Evolutionary conservation across 35 echinoderm and acorn worm species (phyloP), one percentile per base, ranked within the genome.

Genomic region (Patiria miniata): DNA sequence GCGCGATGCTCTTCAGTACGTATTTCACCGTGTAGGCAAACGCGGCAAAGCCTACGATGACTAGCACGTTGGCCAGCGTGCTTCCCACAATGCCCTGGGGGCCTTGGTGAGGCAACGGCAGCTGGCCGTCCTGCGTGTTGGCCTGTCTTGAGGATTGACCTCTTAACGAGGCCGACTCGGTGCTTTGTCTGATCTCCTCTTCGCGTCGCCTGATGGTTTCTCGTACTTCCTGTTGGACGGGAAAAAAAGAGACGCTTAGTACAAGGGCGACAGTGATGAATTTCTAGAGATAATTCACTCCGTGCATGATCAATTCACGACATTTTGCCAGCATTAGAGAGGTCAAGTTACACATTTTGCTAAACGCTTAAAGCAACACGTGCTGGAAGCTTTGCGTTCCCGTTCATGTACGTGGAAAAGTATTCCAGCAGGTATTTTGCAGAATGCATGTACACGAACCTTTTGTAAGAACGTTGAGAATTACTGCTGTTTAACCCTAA

Each of bases 1-100:
- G 89, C 39, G 92, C 90, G 68, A 99, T 94, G 68, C 89, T 92
- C 56, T 89, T 88, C 76, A 99, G 77, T 47, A 99, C 96, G 84
- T 99, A 99, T 52, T 99, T 99, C 0, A 99, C 96, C 44, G 96
- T 99, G 61, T 89, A 99, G 36, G 92, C 96, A 90, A 99, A 99
- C 19, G 93, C 96, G 3, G 96, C 96, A 90, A 99, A 99, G 15
- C 96, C 96, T 3, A 99, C 87, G 21, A 99, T 95, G 8, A 99
- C 96, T 4, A 99, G 76, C 21, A 99, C 92, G 56, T 99, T 99
- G 50, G 93, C 93, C 18, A 99, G 68, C 8, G 96, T 92, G 81
- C 96, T 91, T 17, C 96, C 96, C 1, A 99, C 93, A 61, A 99
- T 90, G 28, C 96, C 96, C 26, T 91, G 91, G 18, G 88, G 87